phyloP scores from a whole-genome alignment of 2,888 invertebrate species.

The Girardia tigrina region DNA sequence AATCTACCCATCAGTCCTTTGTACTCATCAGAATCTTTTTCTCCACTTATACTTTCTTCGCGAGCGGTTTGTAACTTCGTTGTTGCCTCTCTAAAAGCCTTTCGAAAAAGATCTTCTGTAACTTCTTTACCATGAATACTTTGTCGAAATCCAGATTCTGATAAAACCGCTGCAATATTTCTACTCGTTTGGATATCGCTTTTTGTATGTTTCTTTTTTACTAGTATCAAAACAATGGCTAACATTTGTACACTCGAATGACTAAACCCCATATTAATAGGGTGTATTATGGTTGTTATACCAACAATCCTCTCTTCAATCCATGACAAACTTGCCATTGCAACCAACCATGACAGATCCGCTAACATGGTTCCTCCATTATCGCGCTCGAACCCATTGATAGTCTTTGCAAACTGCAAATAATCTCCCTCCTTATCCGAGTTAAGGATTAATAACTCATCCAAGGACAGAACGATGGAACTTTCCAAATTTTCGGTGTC shows the following conservation, averaged over 20 bases:
- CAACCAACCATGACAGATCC: neutral
- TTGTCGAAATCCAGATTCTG: slow-evolving; percentile 55
- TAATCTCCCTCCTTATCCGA: neutral
- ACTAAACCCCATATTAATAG: slow-evolving; percentile 55
- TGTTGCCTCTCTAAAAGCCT: slow-evolving; percentile 51
- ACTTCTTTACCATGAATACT: slow-evolving; percentile 53
- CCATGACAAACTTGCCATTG: neutral
- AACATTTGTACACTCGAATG: slow-evolving; percentile 56
- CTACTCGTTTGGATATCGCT: slow-evolving; percentile 56
- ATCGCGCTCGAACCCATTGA: neutral
- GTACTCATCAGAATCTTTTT: neutral
- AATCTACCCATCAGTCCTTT: slow-evolving; percentile 39
- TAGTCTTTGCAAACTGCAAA: neutral
- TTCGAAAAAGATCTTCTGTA: slow-evolving; percentile 52
- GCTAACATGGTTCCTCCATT: neutral
- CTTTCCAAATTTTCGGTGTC: neutral
- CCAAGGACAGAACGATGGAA: neutral
- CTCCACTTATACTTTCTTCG: no score
- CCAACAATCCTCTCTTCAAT: neutral
- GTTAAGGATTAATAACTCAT: neutral
- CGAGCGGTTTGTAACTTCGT: slow-evolving; percentile 45
- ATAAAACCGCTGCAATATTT: slow-evolving; percentile 56
- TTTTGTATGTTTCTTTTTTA: slow-evolving; percentile 56
- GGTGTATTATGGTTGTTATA: slow-evolving; percentile 42
- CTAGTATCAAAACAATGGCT: slow-evolving; percentile 55